Evolutionary conservation across 1,140 invertebrate species (phyloP), one percentile per base, ranked within the genome.

Genomic region (Homalodisca vitripennis): DNA sequence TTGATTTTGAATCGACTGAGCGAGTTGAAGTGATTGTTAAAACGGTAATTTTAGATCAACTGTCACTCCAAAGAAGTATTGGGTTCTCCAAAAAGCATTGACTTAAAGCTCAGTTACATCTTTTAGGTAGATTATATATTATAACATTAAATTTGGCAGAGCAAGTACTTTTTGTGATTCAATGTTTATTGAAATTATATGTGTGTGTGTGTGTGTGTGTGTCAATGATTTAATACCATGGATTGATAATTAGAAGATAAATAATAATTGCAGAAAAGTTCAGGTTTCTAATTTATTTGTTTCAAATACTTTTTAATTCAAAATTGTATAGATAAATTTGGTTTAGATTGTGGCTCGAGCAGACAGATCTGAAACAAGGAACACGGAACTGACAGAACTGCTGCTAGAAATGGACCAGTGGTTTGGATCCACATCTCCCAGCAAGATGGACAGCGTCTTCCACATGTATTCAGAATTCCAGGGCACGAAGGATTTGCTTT

Each of bases 371-470:
- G 29, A 34, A 57, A 13, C 14, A 24, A 30, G 53, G 32, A n/a
- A 20, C 62, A 73, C 75, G 0, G 78, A 81, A 0, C 77, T 79
- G 0, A 76, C 75, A 1, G 68, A 77, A 1, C 81, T 82, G 34
- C 76, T 85, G 1, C 74, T 84, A 22, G 83, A 85, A 70, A 63
- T 86, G 0, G 80, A 84, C 69, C 76, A 83, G 22, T 85, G 82
- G 78, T 80, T 85, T 64, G 72, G 72, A 0, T 55, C 30, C 29
- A 34, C 34, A 26, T 10, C 57, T 53, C 17, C 41, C 0, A 77
- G 81, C n/a, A 60, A 60, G 27, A 76, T 77, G 67, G 75, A 77
- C 34, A 64, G 71, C 3, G 55, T 71, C 0, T 80, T 84, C 66
- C 76, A 78, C 34, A 77, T 84, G 31, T 84, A 81, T 64, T 78